These are phyloP conservation scores for Hippocampus barbouri DNA, from an alignment of 2,113 vertebrate species.

Conservation along the genomic window DNA sequence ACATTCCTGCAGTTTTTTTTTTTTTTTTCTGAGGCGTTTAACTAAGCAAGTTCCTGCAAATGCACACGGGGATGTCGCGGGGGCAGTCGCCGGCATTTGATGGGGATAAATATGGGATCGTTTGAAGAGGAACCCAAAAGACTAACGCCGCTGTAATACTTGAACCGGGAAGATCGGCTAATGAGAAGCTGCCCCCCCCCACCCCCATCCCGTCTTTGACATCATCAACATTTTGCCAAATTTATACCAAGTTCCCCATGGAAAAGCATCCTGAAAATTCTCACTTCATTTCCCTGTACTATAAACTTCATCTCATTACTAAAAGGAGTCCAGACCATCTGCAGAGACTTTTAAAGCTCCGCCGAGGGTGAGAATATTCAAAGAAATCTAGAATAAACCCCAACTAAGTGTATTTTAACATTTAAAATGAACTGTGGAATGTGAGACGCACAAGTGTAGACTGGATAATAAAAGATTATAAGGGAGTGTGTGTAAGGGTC, in stretches of 20 bases:
- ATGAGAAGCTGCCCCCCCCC: slow-evolving; percentile 66
- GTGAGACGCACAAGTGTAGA: slow-evolving; percentile 19
- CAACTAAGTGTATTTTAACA: slow-evolving; percentile 36
- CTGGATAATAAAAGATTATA: not conserved
- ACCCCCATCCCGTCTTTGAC: slow-evolving; percentile 61
- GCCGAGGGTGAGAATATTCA: slow-evolving; percentile 47
- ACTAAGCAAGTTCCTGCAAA: slow-evolving; percentile 64
- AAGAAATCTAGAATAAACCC: slow-evolving; percentile 23
- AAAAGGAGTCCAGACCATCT: slow-evolving; percentile 60
- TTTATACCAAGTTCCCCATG: slow-evolving; percentile 69
- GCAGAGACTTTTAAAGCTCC: slow-evolving; percentile 52
- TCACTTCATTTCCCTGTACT: slow-evolving; percentile 42
- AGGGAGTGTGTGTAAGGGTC: not conserved
- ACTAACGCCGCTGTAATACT: slow-evolving; percentile 66
- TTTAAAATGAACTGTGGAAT: slow-evolving; percentile 14
- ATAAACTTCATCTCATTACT: slow-evolving; percentile 63
- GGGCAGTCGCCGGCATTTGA: slow-evolving; percentile 68
- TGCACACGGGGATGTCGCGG: slow-evolving; percentile 62
- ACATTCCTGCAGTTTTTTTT: slow-evolving; percentile 57
- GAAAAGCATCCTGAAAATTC: slow-evolving; percentile 63
- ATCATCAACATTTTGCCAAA: slow-evolving; percentile 76
- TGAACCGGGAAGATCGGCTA: slow-evolving; percentile 69
- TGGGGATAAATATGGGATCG: slow-evolving; percentile 71
- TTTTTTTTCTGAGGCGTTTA: slow-evolving; percentile 68
- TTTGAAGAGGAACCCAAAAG: slow-evolving; percentile 79